Percentiles rank a stretch among this genome's conserved stretches.
phyloP scores from a whole-genome alignment of 1,140 invertebrate species.

The Drosophila leontia region DNA sequence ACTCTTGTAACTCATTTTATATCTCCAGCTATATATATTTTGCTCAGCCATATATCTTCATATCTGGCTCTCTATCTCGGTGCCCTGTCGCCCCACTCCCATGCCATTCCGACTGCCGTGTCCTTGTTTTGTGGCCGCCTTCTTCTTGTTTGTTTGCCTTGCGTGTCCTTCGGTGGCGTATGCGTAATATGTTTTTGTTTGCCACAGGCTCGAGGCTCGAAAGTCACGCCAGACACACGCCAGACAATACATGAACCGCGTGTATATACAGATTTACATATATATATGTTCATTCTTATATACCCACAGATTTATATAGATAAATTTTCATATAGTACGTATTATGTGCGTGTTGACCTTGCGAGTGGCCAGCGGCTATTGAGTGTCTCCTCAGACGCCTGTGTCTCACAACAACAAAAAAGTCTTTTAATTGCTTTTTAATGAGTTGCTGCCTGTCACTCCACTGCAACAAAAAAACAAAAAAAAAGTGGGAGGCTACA shows the following conservation, averaged over 20 bases:
- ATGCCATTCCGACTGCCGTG: conserved; percentile 8
- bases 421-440: conserved; percentile 73
- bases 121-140: conserved; percentile 47
- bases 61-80: conserved; percentile 21
- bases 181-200: conserved; percentile 70
- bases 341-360: conserved; percentile 64
- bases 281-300: conserved; percentile 4
- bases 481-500: background rate
- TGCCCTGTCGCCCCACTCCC: background rate
- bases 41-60: conserved; percentile 29
- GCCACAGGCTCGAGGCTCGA: conserved; percentile 38
- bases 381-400: conserved; percentile 26
- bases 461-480: conserved; percentile 4
- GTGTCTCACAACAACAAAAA: conserved; percentile 48
- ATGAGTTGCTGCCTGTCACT: conserved; percentile 51
- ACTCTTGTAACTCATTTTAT: conserved; percentile 24
- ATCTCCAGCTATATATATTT: conserved; percentile 31
- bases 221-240: conserved; percentile 45
- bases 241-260: conserved; percentile 42
- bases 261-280: conserved; percentile 24
- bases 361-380: conserved; percentile 62
- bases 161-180: conserved; percentile 60
- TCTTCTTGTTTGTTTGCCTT: conserved; percentile 51
- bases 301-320: conserved; percentile 14
- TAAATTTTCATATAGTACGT: conserved; percentile 28